Evolutionary conservation across 2,888 invertebrate species (phyloP).

Genomic region (Andrena minutula): DNA sequence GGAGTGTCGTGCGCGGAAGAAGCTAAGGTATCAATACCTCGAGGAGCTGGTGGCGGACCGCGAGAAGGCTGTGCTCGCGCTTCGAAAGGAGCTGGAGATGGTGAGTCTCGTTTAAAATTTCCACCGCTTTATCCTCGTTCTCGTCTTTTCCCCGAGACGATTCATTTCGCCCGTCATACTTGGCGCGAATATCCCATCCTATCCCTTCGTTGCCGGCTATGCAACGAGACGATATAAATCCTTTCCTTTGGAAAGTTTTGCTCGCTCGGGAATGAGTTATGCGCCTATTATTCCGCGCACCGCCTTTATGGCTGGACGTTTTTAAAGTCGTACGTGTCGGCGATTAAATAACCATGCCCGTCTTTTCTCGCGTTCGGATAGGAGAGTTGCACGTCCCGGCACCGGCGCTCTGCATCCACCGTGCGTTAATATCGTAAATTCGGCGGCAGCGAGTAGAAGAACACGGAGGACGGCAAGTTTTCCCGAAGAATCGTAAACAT

Average conservation of each 20-base stretch:
- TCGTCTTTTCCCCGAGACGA: slow-evolving; percentile 13
- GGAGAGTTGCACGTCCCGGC: slow-evolving; percentile 21
- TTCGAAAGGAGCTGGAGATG: slow-evolving; percentile 96
- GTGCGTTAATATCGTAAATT: slow-evolving; percentile 58
- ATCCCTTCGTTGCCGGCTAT: slow-evolving; percentile 2
- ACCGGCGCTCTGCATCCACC: slow-evolving; percentile 20
- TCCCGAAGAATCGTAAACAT: slow-evolving; percentile 46
- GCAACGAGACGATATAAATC: slow-evolving; percentile 35
- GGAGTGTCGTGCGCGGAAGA: slow-evolving; percentile 98
- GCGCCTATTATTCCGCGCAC: slow-evolving; percentile 23
- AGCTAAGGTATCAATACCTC: slow-evolving; percentile 97
- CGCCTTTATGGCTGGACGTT: slow-evolving; percentile 15
- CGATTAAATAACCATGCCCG: slow-evolving; percentile 35
- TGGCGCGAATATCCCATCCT: slow-evolving; percentile 7
- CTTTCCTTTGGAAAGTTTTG: slow-evolving; percentile 16
- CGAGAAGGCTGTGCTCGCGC: slow-evolving; percentile 95
- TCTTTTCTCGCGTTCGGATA: neutral
- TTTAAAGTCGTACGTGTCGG: slow-evolving; percentile 31
- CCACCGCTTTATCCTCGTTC: neutral
- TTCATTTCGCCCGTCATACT: slow-evolving; percentile 27
- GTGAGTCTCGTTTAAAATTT: slow-evolving; percentile 85
- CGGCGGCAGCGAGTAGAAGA: neutral
- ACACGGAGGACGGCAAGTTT: slow-evolving; percentile 29
- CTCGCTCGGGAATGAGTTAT: slow-evolving; percentile 33
- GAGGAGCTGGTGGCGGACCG: slow-evolving; percentile 97